Evolutionary conservation across 1,140 invertebrate genomes (phyloP), one percentile per base, ranked within the genome.

Genomic region (Heliconius hewitsoni): DNA sequence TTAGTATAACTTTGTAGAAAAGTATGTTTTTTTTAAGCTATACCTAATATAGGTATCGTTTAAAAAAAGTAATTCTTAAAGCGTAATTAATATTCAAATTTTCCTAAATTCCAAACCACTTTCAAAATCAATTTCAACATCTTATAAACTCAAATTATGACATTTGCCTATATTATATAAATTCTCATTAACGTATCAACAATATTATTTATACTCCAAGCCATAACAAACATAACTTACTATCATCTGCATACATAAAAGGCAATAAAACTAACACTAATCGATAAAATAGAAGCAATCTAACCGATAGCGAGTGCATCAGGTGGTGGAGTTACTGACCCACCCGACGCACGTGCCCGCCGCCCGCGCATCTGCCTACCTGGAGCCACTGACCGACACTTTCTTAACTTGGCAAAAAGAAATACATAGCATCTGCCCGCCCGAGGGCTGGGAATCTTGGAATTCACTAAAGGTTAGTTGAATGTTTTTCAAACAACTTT

Each of bases 311-410:
- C 60, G 50, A 66, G 8, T 57, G 19, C 19, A 66, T 66, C 60
- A 30, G 60, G 60, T 66, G 60, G 74, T 71, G 18, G 16, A 19
- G 50, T 52, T 52, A 80, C 81, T 83, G 82, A 85, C 84, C 82
- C 80, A 85, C 27, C 60, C 60, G 60, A 55, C 82, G 84, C 89
- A 86, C 89, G 87, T 88, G 88, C 79, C 79, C 27, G 23, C 76
- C 86, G 88, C 79, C 79, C 27, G 23, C 77, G 73, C 88, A 90
- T 89, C 88, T 90, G 89, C 86, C 82, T 85, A 86, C 84, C 84
- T 87, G 82, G 39, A 79, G 77, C 80, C 70, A 71, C 75, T 83
- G 80, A 77, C 73, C 78, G 80, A 80, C 82, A 83, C 74, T 77
- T 77, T 82, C 73, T 52, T 52, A 70, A 78, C 55, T 37, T 77